Evolutionary conservation across 1,140 invertebrate genomes (phyloP).

Genomic region (Atta texana): DNA sequence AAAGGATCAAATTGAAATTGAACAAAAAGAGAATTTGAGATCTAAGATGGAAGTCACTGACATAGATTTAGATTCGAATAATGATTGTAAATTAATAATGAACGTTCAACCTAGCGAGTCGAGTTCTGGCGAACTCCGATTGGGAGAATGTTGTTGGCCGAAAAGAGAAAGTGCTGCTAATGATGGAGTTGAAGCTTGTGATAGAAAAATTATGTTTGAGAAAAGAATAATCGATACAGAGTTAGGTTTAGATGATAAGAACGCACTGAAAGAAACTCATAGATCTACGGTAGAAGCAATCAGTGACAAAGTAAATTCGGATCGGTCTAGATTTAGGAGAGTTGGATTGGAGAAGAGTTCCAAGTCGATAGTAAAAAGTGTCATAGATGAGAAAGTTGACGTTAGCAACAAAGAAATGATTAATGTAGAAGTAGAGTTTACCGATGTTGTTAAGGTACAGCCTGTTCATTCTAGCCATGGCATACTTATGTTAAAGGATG

Average conservation of each 20-base stretch:
- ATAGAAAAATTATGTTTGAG: neutral
- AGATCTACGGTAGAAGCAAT: conserved; percentile 6
- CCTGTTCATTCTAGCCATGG: conserved; percentile 44
- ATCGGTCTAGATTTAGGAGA: conserved; percentile 20
- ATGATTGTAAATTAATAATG: neutral
- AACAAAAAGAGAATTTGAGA: neutral
- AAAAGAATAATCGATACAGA: conserved; percentile 19
- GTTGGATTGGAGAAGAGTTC: neutral
- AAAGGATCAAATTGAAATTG: conserved; percentile 14
- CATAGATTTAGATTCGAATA: conserved; percentile 15
- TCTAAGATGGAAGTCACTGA: conserved; percentile 4
- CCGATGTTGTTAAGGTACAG: conserved; percentile 70
- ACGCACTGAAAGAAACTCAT: neutral
- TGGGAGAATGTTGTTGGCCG: conserved; percentile 56
- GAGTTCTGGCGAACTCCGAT: conserved; percentile 39
- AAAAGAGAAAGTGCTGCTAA: conserved; percentile 14
- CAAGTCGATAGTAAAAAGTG: neutral
- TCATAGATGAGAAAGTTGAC: neutral
- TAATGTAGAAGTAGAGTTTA: conserved; percentile 44
- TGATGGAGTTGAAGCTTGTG: neutral
- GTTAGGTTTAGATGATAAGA: conserved; percentile 9
- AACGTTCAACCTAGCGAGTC: conserved; percentile 7
- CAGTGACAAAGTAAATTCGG: neutral
- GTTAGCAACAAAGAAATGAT: conserved; percentile 27
- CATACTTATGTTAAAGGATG: conserved; percentile 8